Base-by-base conservation (phyloP, 23 tunicate species). In the Styela plicata region DNA sequence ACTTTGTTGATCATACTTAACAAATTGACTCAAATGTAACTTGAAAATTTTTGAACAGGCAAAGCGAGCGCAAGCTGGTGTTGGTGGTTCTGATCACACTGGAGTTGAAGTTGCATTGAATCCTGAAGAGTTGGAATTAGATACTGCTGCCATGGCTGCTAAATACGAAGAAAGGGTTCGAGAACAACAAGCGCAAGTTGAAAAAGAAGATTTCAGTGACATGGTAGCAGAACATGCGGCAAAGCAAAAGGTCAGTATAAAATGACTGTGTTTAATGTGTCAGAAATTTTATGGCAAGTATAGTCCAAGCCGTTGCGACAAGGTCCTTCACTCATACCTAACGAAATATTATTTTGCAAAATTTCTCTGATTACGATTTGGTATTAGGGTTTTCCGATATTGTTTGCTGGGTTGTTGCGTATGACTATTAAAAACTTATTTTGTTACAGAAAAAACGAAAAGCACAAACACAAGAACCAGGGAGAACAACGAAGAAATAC, bases 141-240 rank as follows among this genome's bases (percentile, higher is more conserved):
- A 96, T 71, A 88, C 91, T 20, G 90, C 89, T 33, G 89, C 93
- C 1, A 91, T 96, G 89, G 93, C 99, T 24, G 97, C 99, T 2
- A 95, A 95, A 69, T 95, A 95, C 80, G 96, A 90, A 52, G 83
- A 70, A 73, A 79, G 89, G 23, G 95, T 95, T 13, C 78, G 92
- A 18, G 91, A 95, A 69, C 76, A 80, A 36, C 96, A 95, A 75
- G 95, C 85, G 34, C 66, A 78, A 36, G 89, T 83, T 2, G 82
- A 86, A 73, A 86, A 86, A 62, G 94, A 91, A 64, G 95, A 89
- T 70, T 96, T 96, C 74, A 91, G 97, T 81, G 99, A 96, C 85
- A 85, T 96, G 93, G 96, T 96, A 32, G 92, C 97, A 3, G 99
- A 96, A n/a, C 99, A 96, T 57, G 92, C 91, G 0, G 97, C 97